phyloP scores from a whole-genome alignment of 1,140 invertebrate species.

The Limonius californicus region DNA sequence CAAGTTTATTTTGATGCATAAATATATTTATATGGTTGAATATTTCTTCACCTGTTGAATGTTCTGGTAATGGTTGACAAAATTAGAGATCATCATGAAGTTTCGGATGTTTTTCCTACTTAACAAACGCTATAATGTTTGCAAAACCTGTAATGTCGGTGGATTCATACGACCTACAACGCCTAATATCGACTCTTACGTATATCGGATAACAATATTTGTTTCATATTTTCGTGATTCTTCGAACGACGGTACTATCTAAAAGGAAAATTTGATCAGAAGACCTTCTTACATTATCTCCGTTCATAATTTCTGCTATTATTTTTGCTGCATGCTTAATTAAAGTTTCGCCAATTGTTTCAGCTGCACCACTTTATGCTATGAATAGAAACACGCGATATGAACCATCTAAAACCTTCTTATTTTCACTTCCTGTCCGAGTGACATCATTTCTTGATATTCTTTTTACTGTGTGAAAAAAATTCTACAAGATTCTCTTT shows the following conservation, averaged over 20 bases:
- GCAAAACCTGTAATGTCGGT: slow-evolving; percentile 1
- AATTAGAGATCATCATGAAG: slow-evolving; percentile 15
- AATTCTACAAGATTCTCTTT: too few species aligned
- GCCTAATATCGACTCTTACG: neutral
- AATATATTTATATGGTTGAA: slow-evolving; percentile 12
- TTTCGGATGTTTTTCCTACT: slow-evolving; percentile 9
- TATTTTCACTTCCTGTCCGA: neutral
- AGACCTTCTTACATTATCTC: neutral
- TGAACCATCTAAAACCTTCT: neutral
- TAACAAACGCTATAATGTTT: slow-evolving; percentile 8
- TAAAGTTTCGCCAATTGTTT: too few species aligned
- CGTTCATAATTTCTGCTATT: neutral
- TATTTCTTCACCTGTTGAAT: slow-evolving; percentile 11
- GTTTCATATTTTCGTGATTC: too few species aligned
- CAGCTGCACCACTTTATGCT: too few species aligned
- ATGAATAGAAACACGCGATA: neutral
- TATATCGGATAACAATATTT: neutral
- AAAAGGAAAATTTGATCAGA: too few species aligned
- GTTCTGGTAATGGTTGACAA: slow-evolving; percentile 16
- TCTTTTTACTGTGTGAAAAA: too few species aligned
- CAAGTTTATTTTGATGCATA: slow-evolving; percentile 18
- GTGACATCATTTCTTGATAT: neutral
- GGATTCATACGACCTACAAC: slow-evolving; percentile 11
- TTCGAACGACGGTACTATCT: too few species aligned
- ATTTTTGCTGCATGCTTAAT: neutral